Base-by-base conservation (phyloP, 2,113 vertebrate species). In the Gavia stellata region DNA sequence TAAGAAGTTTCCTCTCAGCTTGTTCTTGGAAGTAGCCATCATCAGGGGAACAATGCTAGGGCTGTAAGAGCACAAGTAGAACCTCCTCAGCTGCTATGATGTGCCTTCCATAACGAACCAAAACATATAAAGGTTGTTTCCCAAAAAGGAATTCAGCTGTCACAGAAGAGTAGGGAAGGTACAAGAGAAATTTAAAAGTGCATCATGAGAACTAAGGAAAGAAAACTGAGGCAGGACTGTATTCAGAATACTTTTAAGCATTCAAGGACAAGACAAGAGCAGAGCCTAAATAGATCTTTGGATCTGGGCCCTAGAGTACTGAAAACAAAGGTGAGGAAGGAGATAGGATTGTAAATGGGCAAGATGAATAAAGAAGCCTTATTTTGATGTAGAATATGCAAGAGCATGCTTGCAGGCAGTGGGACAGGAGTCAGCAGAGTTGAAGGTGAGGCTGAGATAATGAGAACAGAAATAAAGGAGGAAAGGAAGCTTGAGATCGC, bases 391-490 rank as follows among this genome's bases (percentile, higher is more conserved):
- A 84, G 72, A 95, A 95, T 95, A 96, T 95, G 88, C 90, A 96
- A 90, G 71, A 92, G 31, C 66, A 63, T 82, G 86, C 81, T 96
- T 62, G 42, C 52, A 91, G 56, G 44, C 77, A 56, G 55, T 67
- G 62, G 78, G 81, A 96, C 10, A 55, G 34, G 52, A 87, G 95
- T 92, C 90, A 96, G 17, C 38, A 78, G 47, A 91, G 65, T 70
- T 91, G 88, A 94, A 97, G 78, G 88, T 96, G 85, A 97, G 44
- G n/a, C 17, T 86, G 47, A 88, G 52, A 88, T 71, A 94, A 95
- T 78, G 38, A 91, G 65, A 92, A 78, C 47, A 84, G 52, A 92
- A 88, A 85, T 80, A 90, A 86, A 94, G 44, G 14, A 94, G 36
- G 44, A 70, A 92, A 88, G 53, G 59, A 74, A 88, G 52, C 62